Conservation (phyloP, 2,888 invertebrate species). For the Cistogaster globosa region DNA sequence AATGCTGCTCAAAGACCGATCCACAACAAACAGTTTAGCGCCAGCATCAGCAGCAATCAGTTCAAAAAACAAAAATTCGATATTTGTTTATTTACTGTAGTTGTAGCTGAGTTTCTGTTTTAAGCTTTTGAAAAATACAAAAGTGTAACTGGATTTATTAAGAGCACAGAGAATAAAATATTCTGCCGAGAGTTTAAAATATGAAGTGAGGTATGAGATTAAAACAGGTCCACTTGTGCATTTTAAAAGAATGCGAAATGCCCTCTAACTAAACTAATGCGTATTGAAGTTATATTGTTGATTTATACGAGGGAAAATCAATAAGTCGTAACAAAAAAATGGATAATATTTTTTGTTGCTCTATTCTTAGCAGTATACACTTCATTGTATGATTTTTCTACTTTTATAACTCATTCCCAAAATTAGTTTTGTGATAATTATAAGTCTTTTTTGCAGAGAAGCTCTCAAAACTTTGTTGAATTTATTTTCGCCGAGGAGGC, state of each 20-base stretch:
- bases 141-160: slow-evolving; percentile 24
- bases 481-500: too few relatives aligned
- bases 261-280: not conserved
- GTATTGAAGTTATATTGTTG: not conserved
- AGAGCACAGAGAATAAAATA: not conserved
- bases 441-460: too few relatives aligned
- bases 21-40: slow-evolving; percentile 12
- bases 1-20: slow-evolving; percentile 45
- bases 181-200: slow-evolving; percentile 11
- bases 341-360: too few relatives aligned
- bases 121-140: not conserved
- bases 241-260: not conserved
- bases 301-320: not conserved
- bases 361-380: too few relatives aligned
- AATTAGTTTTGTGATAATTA: too few relatives aligned
- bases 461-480: too few relatives aligned
- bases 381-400: too few relatives aligned
- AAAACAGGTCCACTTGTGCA: slow-evolving; percentile 22
- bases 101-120: slow-evolving; percentile 22
- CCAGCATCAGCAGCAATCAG: slow-evolving; percentile 15
- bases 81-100: not conserved
- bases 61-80: slow-evolving; percentile 9
- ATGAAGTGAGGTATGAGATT: slow-evolving; percentile 9
- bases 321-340: too few relatives aligned
- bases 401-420: too few relatives aligned